Evolutionary conservation across 2,888 invertebrate species (phyloP).

Genomic region (Lutraria lutraria): DNA sequence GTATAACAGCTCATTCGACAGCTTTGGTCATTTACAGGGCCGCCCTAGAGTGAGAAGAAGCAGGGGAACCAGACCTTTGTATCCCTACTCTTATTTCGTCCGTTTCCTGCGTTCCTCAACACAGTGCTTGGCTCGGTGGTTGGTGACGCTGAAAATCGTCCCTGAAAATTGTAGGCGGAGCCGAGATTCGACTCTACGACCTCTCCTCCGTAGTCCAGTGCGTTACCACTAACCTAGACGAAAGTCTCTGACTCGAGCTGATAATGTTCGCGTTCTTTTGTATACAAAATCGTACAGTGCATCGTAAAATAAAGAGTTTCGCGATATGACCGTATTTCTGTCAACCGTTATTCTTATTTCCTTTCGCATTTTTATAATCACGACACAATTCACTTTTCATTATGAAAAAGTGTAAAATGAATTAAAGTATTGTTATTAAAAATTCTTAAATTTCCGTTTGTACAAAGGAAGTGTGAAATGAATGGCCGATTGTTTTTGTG

Average conservation of each 20-base stretch:
- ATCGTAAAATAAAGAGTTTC: background rate
- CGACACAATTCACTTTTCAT: background rate
- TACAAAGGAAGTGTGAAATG: slow-evolving; percentile 19
- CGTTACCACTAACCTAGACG: too few species aligned
- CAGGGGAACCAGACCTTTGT: too few species aligned
- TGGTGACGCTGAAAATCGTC: too few species aligned
- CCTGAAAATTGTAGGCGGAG: too few species aligned
- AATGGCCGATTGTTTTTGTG: slow-evolving; percentile 9
- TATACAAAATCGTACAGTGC: background rate
- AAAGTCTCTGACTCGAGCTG: background rate
- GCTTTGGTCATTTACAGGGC: too few species aligned
- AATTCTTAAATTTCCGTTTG: slow-evolving; percentile 20
- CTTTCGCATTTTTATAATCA: slow-evolving; percentile 12
- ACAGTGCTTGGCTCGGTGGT: too few species aligned
- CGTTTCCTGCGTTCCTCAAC: too few species aligned
- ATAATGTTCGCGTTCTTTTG: background rate
- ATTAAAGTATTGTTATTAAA: slow-evolving; percentile 16
- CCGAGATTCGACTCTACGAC: too few species aligned
- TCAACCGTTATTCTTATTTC: background rate
- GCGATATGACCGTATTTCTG: background rate
- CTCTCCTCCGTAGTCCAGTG: too few species aligned
- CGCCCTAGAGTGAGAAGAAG: too few species aligned
- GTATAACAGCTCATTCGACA: too few species aligned
- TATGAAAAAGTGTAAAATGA: background rate
- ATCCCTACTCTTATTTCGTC: too few species aligned